phyloP scores from a whole-genome alignment of 2,113 vertebrate species.

The Hypomesus transpacificus region DNA sequence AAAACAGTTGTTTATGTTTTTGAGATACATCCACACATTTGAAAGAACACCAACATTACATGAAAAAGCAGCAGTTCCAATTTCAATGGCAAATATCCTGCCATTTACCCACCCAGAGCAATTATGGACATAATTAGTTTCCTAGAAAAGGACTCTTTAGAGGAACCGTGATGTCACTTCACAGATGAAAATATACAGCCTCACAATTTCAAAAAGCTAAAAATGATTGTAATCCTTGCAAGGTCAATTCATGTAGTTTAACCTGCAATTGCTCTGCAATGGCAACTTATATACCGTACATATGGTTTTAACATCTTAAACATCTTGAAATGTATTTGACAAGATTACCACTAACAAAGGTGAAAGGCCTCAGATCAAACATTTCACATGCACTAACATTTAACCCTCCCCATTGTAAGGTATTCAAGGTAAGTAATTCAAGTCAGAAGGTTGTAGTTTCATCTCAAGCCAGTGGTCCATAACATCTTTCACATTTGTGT shows the following conservation, averaged over 20 bases:
- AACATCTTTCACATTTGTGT: slow-evolving; percentile 8
- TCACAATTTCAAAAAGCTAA: too few relatives aligned
- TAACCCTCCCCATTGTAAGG: slow-evolving; percentile 21
- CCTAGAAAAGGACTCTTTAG: too few relatives aligned
- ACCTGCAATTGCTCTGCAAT: too few relatives aligned
- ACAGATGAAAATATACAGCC: not conserved
- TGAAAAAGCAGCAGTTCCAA: slow-evolving; percentile 22
- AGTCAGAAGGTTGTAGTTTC: slow-evolving; percentile 43
- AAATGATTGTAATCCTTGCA: too few relatives aligned
- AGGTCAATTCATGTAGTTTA: too few relatives aligned
- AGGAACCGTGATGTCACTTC: not conserved
- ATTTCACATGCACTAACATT: slow-evolving; percentile 46
- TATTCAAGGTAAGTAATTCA: slow-evolving; percentile 32
- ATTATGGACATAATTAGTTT: slow-evolving; percentile 7
- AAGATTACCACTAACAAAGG: slow-evolving; percentile 1
- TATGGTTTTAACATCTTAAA: too few relatives aligned
- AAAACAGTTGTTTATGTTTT: too few relatives aligned
- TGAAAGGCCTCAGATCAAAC: slow-evolving; percentile 35
- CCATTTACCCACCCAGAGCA: slow-evolving; percentile 22
- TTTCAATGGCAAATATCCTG: slow-evolving; percentile 20
- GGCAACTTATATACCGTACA: too few relatives aligned
- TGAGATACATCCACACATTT: not conserved
- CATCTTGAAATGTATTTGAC: slow-evolving; percentile 5
- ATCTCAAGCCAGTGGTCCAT: slow-evolving; percentile 17
- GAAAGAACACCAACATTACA: slow-evolving; percentile 17